Evolutionary conservation across 2,888 invertebrate genomes (phyloP), one percentile per base, ranked within the genome.

Genomic region (Dolomedes plantarius): DNA sequence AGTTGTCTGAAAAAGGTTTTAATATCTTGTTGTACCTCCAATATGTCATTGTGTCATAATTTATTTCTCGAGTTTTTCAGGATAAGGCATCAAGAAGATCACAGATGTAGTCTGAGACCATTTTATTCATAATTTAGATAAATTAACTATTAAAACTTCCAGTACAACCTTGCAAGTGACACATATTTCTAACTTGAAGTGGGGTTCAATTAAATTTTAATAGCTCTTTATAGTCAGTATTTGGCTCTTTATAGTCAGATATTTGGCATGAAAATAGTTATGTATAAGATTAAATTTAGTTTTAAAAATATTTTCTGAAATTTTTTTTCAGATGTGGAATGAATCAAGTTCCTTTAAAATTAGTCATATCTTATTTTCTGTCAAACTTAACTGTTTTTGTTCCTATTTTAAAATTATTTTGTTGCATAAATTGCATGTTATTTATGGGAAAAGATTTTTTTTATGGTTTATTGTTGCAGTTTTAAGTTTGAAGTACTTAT

Each of bases 21-120:
- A 56, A 23, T 56, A 2, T 46, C 11, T 56, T 56, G 16, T 5
- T 56, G 19, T 56, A 16, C 5, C 56, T 56, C 56, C 56, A 56
- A 6, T 46, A 13, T 36, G 5, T 46, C 36, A 36, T 2, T 46
- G 46, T 46, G 9, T 16, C 16, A 56, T 46, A 46, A 46, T 46
- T 23, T 56, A 11, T 56, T 23, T 56, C 23, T 56, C 56, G 64
- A 74, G 74, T 74, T 74, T 74, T 74, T 62, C 74, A 74, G 74
- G 74, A 23, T 74, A 65, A 65, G 23, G 29, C 31, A 19, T 50
- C 46, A 16, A 74, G 74, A 64, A 64, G 74, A 73, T 31, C 62
- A 32, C 1, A 62, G 23, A 65, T 13, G 29, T 65, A 29, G 5
- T 29, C 31, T n/a, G 29, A 65, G 31, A 6, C 31, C n/a, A 29